A percentile compares a stretch with the other conserved stretches of the same genome.
phyloP scores from a whole-genome alignment of 2,888 invertebrate genomes.

The Xestobium rufovillosum region DNA sequence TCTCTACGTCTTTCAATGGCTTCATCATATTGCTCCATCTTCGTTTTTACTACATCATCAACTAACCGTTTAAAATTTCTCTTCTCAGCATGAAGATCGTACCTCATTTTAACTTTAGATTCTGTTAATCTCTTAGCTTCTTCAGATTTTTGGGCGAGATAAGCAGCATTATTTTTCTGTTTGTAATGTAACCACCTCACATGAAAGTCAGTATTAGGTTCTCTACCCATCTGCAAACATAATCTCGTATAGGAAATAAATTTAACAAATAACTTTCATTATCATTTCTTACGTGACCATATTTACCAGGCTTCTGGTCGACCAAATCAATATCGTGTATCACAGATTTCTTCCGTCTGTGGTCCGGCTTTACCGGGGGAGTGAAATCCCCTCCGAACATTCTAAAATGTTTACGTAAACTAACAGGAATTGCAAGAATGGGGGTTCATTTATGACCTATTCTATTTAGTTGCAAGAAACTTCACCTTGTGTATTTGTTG shows the following conservation, averaged over 20 bases:
- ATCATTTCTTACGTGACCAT: conserved; percentile 19
- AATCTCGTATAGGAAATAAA: background rate
- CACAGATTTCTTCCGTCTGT: conserved; percentile 13
- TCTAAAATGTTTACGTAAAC: no score
- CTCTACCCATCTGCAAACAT: conserved; percentile 28
- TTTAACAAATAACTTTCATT: background rate
- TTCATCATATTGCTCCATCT: conserved; percentile 33
- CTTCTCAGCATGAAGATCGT: conserved; percentile 30
- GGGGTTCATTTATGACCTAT: no score
- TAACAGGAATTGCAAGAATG: no score
- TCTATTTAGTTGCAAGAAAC: no score
- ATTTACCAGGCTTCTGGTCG: conserved; percentile 16
- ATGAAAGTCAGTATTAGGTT: conserved; percentile 32
- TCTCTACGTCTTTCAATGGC: conserved; percentile 40
- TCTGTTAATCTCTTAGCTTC: conserved; percentile 18
- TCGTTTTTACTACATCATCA: conserved; percentile 30
- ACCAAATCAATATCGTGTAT: conserved; percentile 19
- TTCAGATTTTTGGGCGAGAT: conserved; percentile 9
- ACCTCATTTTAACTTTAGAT: conserved; percentile 26
- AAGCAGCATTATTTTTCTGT: conserved; percentile 20
- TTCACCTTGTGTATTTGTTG: no score
- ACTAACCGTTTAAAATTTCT: conserved; percentile 29
- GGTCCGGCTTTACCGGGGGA: conserved; percentile 13
- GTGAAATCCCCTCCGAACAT: conserved; percentile 19
- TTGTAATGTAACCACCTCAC: conserved; percentile 29